Percentiles rank a stretch among this genome's conserved stretches.
phyloP scores from a whole-genome alignment of 2,113 vertebrate genomes.

The rabbit (Oryctolagus cuniculus) region mOryCun1.1 NC_091433.1:142723001-142723500 shows the following conservation, averaged over 20 bases:
- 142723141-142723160: not conserved
- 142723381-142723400: constrained; percentile 41
- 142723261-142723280: constrained; percentile 30
- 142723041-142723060: not conserved
- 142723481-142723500: constrained; percentile 25
- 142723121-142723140: not conserved
- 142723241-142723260: not conserved
- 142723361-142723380: constrained; percentile 62
- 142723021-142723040: not conserved
- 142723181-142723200: not conserved
- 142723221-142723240: not conserved
- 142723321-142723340: constrained; percentile 18
- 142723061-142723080: not conserved
- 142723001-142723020: not conserved
- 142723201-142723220: not conserved
- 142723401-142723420: not conserved
- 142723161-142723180: constrained; percentile 28
- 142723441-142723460: not conserved
- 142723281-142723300: constrained; percentile 45
- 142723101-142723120: not conserved
- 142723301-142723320: not conserved
- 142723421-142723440: constrained; percentile 43
- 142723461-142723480: not conserved
- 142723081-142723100: not conserved
- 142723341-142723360: constrained; percentile 44